Evolutionary conservation across 2,797 vertebrate species (phyloP).

Genomic region (Eulemur rubriventer): DNA sequence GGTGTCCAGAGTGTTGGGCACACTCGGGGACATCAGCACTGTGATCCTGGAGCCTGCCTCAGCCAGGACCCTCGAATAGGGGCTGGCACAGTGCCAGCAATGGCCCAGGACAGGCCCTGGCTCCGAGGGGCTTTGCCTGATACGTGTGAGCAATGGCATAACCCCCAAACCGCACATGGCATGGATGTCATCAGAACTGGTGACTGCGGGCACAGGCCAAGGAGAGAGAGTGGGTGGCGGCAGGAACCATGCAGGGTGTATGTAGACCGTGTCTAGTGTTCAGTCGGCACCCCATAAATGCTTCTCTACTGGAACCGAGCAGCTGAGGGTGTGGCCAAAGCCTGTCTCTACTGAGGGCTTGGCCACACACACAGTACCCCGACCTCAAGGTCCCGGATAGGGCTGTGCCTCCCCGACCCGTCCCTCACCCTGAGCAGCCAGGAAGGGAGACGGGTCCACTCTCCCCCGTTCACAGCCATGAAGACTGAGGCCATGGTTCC

Average conservation of each 20-base stretch:
- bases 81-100: neutral
- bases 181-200: neutral
- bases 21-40: neutral
- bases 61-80: neutral
- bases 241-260: neutral
- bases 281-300: neutral
- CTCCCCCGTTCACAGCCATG: neutral
- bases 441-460: neutral
- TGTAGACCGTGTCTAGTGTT: neutral
- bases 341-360: neutral
- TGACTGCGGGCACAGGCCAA: neutral
- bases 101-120: neutral
- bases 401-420: neutral
- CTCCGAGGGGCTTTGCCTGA: neutral
- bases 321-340: neutral
- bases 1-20: neutral
- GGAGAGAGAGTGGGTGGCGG: neutral
- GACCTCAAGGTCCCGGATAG: neutral
- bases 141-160: too few relatives aligned
- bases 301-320: neutral
- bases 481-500: neutral
- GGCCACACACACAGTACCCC: fast-evolving
- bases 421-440: neutral
- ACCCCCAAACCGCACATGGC: neutral
- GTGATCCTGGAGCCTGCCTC: neutral